phyloP scores from a whole-genome alignment of 1,140 invertebrate species.

The Leucophenga varia region DNA sequence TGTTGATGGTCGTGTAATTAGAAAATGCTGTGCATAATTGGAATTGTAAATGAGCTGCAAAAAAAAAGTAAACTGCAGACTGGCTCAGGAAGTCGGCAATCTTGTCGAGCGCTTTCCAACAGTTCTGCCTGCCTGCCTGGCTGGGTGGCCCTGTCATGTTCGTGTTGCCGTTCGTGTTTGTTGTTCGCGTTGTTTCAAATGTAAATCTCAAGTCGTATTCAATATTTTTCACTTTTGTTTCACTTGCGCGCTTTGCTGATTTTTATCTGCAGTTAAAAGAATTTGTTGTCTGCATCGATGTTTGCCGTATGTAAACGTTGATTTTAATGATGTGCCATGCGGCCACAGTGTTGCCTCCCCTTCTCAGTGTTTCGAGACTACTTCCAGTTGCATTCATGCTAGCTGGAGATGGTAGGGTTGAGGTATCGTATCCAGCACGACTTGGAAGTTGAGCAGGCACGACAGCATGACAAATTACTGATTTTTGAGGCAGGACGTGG shows the following conservation, averaged over 20 bases:
- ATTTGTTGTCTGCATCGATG: slow-evolving; percentile 51
- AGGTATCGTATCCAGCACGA: no score
- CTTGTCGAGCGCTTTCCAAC: no score
- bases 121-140: no score
- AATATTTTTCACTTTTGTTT: slow-evolving; percentile 45
- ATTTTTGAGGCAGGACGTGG: no score
- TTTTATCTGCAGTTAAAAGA: slow-evolving; percentile 50
- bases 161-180: no score
- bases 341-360: slow-evolving; percentile 5
- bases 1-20: slow-evolving; percentile 52
- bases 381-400: no score
- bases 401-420: no score
- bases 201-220: slow-evolving; percentile 49
- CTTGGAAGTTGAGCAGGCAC: no score
- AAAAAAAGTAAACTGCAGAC: no score
- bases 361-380: no score
- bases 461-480: no score
- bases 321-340: slow-evolving; percentile 50
- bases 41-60: slow-evolving; percentile 48
- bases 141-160: no score
- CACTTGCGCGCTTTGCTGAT: slow-evolving; percentile 43
- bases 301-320: slow-evolving; percentile 50
- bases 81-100: slow-evolving; percentile 29
- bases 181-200: slow-evolving; percentile 48
- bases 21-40: slow-evolving; percentile 55